phyloP scores from a whole-genome alignment of 2,888 invertebrate genomes.

The Drosophila neotestacea region DNA sequence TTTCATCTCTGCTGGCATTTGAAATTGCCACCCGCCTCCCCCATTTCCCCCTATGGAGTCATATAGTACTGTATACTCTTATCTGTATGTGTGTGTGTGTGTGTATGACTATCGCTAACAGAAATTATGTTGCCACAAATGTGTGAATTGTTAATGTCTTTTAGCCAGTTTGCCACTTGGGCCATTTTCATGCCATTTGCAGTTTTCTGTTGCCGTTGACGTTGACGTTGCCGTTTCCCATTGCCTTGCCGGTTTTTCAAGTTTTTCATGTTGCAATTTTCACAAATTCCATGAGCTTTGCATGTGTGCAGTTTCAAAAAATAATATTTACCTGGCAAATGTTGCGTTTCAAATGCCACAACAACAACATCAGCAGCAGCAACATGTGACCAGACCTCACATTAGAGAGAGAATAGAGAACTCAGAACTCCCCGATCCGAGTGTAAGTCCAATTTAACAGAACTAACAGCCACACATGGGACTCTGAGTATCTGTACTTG shows the following conservation, averaged over 20 bases:
- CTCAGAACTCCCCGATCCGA: slow-evolving; percentile 18
- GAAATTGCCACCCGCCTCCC: slow-evolving; percentile 16
- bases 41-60: too few relatives aligned
- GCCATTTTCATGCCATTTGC: slow-evolving; percentile 32
- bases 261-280: slow-evolving; percentile 75
- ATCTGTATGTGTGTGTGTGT: background rate
- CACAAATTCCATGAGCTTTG: slow-evolving; percentile 67
- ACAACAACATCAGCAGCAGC: slow-evolving; percentile 17
- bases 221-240: slow-evolving; percentile 5
- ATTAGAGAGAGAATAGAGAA: slow-evolving; percentile 6
- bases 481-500: slow-evolving; percentile 23
- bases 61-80: background rate
- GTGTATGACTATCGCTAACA: slow-evolving; percentile 44
- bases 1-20: slow-evolving; percentile 54
- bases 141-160: slow-evolving; percentile 78
- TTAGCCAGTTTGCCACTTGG: slow-evolving; percentile 64
- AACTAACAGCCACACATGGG: slow-evolving; percentile 52
- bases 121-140: slow-evolving; percentile 74
- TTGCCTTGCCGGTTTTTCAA: slow-evolving; percentile 72
- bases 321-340: slow-evolving; percentile 71
- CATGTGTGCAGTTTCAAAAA: slow-evolving; percentile 31
- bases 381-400: slow-evolving; percentile 38
- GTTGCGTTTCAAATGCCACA: slow-evolving; percentile 43
- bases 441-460: slow-evolving; percentile 20
- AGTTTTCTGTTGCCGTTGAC: slow-evolving; percentile 12